Base-by-base conservation (phyloP, 2,113 vertebrate species). In the Odontesthes bonariensis region DNA sequence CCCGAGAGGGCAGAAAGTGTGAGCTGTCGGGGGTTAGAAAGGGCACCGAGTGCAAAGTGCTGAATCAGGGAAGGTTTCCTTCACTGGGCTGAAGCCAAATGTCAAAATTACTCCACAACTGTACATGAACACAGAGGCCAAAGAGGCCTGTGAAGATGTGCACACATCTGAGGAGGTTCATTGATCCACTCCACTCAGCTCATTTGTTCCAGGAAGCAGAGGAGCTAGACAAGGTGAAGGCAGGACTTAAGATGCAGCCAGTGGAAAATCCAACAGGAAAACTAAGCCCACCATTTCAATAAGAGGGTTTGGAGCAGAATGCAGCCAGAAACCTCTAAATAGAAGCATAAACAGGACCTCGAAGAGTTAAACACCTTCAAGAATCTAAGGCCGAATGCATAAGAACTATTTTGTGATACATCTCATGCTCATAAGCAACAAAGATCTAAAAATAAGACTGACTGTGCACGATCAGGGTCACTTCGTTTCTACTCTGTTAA, bases 101-200 rank as follows among this genome's bases (percentile, higher is more conserved):
- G 42, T 44, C 42, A 44, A 44, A 14, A 27, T 27, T 27, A 27
- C 3, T 27, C 27, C 27, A 27, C 27, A 27, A 27, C 27, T 27
- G 27, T 1, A 27, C 27, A 27, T 3, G 27, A 27, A 27, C 27
- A 27, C 27, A 27, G n/a, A n/a, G n/a, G n/a, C n/a, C n/a, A n/a
- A n/a, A n/a, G n/a, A n/a, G n/a, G n/a, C n/a, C n/a, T n/a, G n/a
- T n/a, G n/a, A n/a, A n/a, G n/a, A n/a, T n/a, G n/a, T n/a, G n/a
- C 27, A 56, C 35, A 59, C 67, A 81, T 62, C 5, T 22, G 66
- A 54, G 59, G 27, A 59, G 35, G 20, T 54, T 81, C 44, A 82
- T 85, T 9, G 74, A 83, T 81, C 82, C 40, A 20, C 0, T 79
- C 77, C 68, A 79, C 73, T 83, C 69, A 79, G 81, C 65, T 49